phyloP scores from a whole-genome alignment of 2,888 invertebrate genomes.

The Dicyrtoma fusca region DNA sequence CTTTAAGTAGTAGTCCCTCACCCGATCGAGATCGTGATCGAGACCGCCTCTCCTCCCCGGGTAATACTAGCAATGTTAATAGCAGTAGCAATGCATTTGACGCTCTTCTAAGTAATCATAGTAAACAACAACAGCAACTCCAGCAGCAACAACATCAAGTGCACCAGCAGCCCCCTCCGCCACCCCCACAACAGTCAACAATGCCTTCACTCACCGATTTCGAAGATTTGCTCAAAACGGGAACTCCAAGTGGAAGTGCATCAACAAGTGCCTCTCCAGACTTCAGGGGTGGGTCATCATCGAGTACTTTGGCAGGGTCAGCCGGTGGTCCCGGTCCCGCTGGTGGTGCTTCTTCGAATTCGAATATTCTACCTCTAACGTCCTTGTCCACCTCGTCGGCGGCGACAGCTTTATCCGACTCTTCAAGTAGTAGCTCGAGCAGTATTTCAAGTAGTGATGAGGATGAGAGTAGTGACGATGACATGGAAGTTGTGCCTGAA shows the following conservation, averaged over 20 bases:
- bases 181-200: constrained; percentile 58
- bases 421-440: constrained; percentile 56
- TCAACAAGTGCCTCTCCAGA: too few species aligned
- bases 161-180: constrained; percentile 32
- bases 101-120: constrained; percentile 37
- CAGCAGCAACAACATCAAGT: neutral
- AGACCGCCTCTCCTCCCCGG: neutral
- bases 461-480: constrained; percentile 56
- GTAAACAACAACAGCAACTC: constrained; percentile 25
- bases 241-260: constrained; percentile 4
- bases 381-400: constrained; percentile 2
- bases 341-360: neutral
- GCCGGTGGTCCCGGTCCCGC: too few species aligned
- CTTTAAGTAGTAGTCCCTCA: constrained; percentile 10
- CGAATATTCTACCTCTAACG: constrained; percentile 12
- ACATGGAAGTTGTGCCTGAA: constrained; percentile 48
- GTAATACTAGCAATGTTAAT: neutral
- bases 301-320: too few species aligned
- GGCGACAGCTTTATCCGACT: constrained; percentile 24
- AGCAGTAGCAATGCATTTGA: constrained; percentile 27
- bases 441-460: constrained; percentile 62
- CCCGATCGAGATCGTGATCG: neutral
- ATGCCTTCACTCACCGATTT: constrained; percentile 48
- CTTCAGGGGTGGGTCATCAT: too few species aligned
- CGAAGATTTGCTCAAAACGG: constrained; percentile 46